These are phyloP conservation scores for Elaphurus davidianus DNA, from an alignment of 2,113 vertebrate genomes.

Conservation along the genomic window DNA sequence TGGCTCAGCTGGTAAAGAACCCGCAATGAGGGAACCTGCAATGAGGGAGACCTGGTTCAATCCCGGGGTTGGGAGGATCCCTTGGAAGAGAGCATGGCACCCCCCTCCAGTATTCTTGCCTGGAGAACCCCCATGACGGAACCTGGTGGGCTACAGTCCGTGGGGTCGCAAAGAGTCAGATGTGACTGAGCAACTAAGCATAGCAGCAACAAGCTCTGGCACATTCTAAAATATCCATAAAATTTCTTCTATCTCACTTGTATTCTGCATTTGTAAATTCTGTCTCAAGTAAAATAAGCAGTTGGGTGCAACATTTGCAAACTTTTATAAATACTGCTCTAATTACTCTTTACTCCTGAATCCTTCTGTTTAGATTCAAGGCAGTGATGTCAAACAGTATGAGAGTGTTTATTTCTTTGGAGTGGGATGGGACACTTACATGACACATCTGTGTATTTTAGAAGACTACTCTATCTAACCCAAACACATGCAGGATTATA, in stretches of 20 bases:
- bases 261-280: slow-evolving; percentile 64
- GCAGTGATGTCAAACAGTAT: slow-evolving; percentile 53
- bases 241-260: slow-evolving; percentile 54
- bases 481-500: not conserved
- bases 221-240: slow-evolving; percentile 42
- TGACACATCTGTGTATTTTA: slow-evolving; percentile 36
- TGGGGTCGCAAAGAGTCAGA: not conserved
- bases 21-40: not conserved
- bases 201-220: not conserved
- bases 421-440: not conserved
- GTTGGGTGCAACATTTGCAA: slow-evolving; percentile 61
- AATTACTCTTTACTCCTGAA: slow-evolving; percentile 48
- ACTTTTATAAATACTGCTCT: slow-evolving; percentile 61
- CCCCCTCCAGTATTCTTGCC: not conserved
- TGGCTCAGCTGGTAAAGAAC: not conserved
- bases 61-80: not conserved
- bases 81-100: not conserved
- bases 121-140: not conserved
- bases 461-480: not conserved
- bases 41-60: not conserved
- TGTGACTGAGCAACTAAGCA: not conserved
- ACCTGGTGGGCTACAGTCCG: not conserved
- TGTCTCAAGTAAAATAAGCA: slow-evolving; percentile 64
- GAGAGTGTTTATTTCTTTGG: slow-evolving; percentile 56
- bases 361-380: slow-evolving; percentile 53